Conservation (phyloP, 2,888 invertebrate species). For the Polydrusus cervinus region DNA sequence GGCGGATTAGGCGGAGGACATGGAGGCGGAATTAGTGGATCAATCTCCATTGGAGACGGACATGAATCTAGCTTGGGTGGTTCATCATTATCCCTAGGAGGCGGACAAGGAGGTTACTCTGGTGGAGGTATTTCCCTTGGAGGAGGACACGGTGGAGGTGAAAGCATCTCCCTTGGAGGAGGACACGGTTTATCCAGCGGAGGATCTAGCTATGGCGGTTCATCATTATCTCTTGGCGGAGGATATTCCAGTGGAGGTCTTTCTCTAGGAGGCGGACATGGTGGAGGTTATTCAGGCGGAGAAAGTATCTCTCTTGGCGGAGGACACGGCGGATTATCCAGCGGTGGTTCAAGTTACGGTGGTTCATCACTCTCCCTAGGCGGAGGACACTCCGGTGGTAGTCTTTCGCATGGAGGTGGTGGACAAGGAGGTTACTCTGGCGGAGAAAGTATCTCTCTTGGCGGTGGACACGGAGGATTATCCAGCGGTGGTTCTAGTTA, state of each 20-base stretch:
- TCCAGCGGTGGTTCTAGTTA: slow-evolving; percentile 8
- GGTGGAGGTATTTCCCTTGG: slow-evolving; percentile 12
- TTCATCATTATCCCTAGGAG: slow-evolving; percentile 17
- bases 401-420: slow-evolving; percentile 39
- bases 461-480: slow-evolving; percentile 44
- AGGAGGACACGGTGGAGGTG: slow-evolving; percentile 39
- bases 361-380: slow-evolving; percentile 24
- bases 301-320: slow-evolving; percentile 46
- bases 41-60: slow-evolving; percentile 28
- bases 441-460: slow-evolving; percentile 40
- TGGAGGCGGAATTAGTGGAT: slow-evolving; percentile 35
- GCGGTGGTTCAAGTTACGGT: slow-evolving; percentile 13
- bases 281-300: slow-evolving; percentile 45
- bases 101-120: slow-evolving; percentile 24
- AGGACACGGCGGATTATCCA: slow-evolving; percentile 35
- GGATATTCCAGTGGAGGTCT: slow-evolving; percentile 45
- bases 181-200: slow-evolving; percentile 25
- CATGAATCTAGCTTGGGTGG: slow-evolving; percentile 39
- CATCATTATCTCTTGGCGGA: slow-evolving; percentile 42
- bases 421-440: slow-evolving; percentile 41
- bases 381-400: slow-evolving; percentile 24
- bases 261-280: slow-evolving; percentile 35
- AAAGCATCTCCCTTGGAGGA: slow-evolving; percentile 45
- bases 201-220: slow-evolving; percentile 25
- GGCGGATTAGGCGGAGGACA: slow-evolving; percentile 32